Evolutionary conservation across 2,797 vertebrate genomes (phyloP), one percentile per base, ranked within the genome.

Genomic region (Heteromormyrus szaboi): DNA sequence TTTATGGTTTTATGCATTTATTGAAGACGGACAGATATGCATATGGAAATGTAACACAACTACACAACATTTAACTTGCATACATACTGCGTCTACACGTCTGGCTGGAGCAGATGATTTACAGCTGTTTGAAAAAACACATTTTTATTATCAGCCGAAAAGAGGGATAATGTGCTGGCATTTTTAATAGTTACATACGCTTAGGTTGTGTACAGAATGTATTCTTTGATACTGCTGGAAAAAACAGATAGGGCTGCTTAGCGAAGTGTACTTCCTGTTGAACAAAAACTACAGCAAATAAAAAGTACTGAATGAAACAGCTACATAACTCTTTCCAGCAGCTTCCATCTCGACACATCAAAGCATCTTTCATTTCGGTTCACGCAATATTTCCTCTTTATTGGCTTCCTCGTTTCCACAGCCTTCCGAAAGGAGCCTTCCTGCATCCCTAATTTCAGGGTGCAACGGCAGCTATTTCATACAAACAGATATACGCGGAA

Each of bases 211-310:
- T 50, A 84, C 44, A 50, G 81, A 50, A 84, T 50, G n/a, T 14
- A 79, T 44, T 79, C 65, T 72, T 72, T 72, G 72, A 41, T 79
- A 79, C 41, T 79, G 72, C 41, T 41, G 41, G 33, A 44, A 79
- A 79, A 54, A 44, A 50, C 48, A 19, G 46, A 84, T 44, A 48
- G 22, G 81, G 44, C 46, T 29, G 81, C 9, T 22, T 50, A 48
- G 22, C 22, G 48, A 50, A 22, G n/a, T 12, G n/a, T 29, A 83
- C 44, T 83, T 83, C 79, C 79, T 48, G 79, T 83, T 83, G 41
- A 84, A 84, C 46, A 84, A 50, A 72, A 84, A 84, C 51, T 48
- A 84, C 81, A 48, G 81, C 81, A 84, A 84, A 84, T 84, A 84
- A 84, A 84, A 84, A 84, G n/a, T 48, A 50, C 22, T 50, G 46